These are phyloP conservation scores for Oreamnos americanus DNA, from an alignment of 2,113 vertebrate genomes.

Conservation along the genomic window DNA sequence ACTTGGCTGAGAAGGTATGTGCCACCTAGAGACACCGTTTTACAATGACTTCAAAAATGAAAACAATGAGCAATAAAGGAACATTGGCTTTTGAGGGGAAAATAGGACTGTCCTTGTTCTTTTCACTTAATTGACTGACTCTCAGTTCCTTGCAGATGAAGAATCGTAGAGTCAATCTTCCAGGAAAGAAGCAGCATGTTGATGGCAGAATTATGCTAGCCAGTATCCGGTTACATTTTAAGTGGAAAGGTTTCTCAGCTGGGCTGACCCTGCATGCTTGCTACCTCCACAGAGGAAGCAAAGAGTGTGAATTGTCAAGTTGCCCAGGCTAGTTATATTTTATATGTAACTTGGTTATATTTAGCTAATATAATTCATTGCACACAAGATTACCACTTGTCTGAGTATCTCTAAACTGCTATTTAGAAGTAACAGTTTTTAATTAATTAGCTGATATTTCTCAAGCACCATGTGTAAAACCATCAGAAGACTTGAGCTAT, in stretches of 20 bases:
- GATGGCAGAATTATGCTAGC: not conserved
- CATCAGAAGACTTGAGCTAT: not conserved
- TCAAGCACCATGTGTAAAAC: not conserved
- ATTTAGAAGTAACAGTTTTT: not conserved
- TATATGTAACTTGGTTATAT: not conserved
- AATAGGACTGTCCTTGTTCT: not conserved
- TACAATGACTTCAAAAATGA: not conserved
- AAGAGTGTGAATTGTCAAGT: not conserved
- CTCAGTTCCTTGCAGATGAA: not conserved
- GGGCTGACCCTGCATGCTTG: not conserved
- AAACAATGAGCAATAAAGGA: not conserved
- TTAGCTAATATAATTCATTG: conserved; percentile 8
- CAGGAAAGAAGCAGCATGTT: not conserved
- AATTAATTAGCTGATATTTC: not conserved
- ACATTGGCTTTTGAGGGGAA: not conserved
- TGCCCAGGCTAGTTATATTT: not conserved
- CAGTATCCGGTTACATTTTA: not conserved
- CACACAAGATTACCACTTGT: not conserved
- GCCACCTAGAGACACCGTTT: not conserved
- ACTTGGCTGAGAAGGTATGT: not conserved
- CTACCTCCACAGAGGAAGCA: not conserved
- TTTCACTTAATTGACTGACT: not conserved
- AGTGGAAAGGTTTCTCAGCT: not conserved
- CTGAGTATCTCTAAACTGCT: not conserved
- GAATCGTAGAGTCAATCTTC: not conserved